Conservation (phyloP, 2,797 vertebrate species). For the Nasua narica region DNA sequence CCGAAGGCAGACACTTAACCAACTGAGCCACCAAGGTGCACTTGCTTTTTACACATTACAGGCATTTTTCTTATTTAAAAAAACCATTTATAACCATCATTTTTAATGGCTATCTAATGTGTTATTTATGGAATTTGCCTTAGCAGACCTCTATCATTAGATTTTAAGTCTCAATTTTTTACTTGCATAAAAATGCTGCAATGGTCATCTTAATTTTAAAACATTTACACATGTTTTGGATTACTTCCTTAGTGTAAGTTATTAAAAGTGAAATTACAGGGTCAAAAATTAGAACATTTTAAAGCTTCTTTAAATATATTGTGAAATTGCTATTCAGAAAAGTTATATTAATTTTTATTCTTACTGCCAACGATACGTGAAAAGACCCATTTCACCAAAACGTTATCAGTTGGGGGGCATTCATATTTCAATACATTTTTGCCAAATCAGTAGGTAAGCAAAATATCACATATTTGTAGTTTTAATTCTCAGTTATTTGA, state of each 20-base stretch:
- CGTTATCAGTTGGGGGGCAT: neutral
- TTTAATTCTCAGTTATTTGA: constrained; percentile 18
- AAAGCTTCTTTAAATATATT: neutral
- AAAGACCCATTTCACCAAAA: neutral
- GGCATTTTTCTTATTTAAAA: constrained; percentile 25
- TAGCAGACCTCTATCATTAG: neutral
- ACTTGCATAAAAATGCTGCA: neutral
- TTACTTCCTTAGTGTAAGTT: neutral
- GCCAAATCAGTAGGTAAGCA: neutral
- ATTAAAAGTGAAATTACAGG: neutral
- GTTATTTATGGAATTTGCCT: neutral
- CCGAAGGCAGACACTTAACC: neutral
- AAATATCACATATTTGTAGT: neutral
- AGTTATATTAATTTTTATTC: neutral
- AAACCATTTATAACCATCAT: neutral
- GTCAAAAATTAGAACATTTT: neutral
- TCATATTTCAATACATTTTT: constrained; percentile 20
- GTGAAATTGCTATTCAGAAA: neutral
- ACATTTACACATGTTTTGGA: constrained; percentile 12
- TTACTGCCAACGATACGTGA: neutral
- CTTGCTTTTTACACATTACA: neutral
- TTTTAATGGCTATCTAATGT: neutral
- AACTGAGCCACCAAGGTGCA: neutral
- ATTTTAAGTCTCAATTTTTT: constrained; percentile 14
- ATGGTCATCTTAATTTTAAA: neutral